These are phyloP conservation scores for Laupala kohalensis DNA, from an alignment of 1,140 invertebrate genomes.

Conservation along the genomic window DNA sequence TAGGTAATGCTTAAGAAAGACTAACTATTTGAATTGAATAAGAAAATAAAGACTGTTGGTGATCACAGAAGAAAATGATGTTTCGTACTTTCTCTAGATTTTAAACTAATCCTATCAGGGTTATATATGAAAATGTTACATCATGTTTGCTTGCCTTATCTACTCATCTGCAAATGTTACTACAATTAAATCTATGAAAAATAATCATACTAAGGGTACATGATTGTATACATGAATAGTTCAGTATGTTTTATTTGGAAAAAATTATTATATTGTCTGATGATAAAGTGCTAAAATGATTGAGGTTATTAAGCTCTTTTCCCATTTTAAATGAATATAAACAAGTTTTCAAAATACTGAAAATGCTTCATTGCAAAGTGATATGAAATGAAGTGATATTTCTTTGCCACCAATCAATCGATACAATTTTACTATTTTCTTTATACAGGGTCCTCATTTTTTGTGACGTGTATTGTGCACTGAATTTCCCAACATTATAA, in stretches of 20 bases:
- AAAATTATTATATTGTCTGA: slow-evolving; percentile 3
- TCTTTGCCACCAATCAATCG: no score
- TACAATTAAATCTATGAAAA: not conserved
- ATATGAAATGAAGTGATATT: no score
- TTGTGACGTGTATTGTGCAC: no score
- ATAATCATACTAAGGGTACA: not conserved
- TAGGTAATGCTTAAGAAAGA: not conserved
- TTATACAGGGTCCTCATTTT: no score
- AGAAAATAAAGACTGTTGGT: not conserved
- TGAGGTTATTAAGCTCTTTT: not conserved
- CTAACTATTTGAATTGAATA: not conserved
- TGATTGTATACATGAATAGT: not conserved
- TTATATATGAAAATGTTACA: slow-evolving; percentile 6
- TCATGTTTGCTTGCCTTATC: slow-evolving; percentile 11
- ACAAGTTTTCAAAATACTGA: no score
- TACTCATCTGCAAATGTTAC: slow-evolving; percentile 3
- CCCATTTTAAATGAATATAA: no score
- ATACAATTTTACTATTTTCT: no score
- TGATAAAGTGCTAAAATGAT: not conserved
- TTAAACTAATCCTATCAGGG: not conserved
- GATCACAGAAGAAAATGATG: not conserved
- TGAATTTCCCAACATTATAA: no score
- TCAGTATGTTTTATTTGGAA: not conserved
- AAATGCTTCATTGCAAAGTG: no score
- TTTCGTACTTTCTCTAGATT: not conserved